These are phyloP conservation scores for Dryocosmus kuriphilus DNA, from an alignment of 2,888 invertebrate genomes.

Conservation along the genomic window DNA sequence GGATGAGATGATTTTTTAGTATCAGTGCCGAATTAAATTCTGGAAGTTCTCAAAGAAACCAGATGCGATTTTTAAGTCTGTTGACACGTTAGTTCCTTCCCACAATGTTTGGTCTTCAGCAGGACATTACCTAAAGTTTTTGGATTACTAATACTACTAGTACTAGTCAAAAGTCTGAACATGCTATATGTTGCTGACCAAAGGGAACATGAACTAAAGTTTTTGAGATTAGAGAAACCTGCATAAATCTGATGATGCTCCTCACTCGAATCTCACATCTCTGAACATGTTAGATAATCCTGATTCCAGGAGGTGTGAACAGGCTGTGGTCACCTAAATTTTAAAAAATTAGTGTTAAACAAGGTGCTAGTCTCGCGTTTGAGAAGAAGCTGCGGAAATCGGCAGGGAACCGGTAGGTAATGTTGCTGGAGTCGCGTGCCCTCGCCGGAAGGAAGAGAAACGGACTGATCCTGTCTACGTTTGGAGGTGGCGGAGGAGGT, in stretches of 20 bases:
- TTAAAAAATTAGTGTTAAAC: neutral
- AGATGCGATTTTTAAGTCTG: neutral
- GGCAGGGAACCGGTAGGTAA: constrained; percentile 65
- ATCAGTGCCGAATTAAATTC: neutral
- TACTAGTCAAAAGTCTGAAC: neutral
- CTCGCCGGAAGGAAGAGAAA: constrained; percentile 77
- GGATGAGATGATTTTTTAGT: neutral
- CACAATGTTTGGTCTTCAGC: neutral
- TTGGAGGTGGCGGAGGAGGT: constrained; percentile 76
- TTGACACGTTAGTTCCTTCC: neutral
- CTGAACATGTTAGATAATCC: neutral
- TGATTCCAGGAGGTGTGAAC: neutral
- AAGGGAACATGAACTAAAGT: neutral
- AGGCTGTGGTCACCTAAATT: neutral
- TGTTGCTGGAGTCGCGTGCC: constrained; percentile 78
- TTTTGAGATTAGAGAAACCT: neutral
- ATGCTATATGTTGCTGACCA: neutral
- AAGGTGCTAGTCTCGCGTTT: neutral
- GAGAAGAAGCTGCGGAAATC: constrained; percentile 32
- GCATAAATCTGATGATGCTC: neutral
- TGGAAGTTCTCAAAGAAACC: neutral
- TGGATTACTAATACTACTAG: too few species aligned
- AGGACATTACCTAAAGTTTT: too few species aligned
- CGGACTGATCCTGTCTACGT: constrained; percentile 76
- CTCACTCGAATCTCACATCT: neutral